Base-by-base conservation (phyloP, 1,140 invertebrate species). In the Halotydeus destructor region DNA sequence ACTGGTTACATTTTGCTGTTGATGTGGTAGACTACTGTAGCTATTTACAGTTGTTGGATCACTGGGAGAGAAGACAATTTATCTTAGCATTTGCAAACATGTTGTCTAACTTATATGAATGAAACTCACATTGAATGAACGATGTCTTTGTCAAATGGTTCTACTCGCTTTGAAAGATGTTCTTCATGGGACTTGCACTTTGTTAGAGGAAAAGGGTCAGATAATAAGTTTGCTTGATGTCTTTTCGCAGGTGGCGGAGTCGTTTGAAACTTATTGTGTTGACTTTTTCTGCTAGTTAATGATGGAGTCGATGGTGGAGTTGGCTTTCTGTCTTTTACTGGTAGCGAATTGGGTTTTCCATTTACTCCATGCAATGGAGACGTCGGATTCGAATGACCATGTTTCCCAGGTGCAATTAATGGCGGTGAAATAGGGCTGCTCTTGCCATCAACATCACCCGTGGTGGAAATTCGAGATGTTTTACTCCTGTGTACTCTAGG, bases 121-220 rank as follows among this genome's bases (percentile, higher is more conserved):
- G 8, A 30, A 22, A 45, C 48, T 46, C 48, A 54, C 49, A 51
- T 53, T 38, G 51, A 46, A 38, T 50, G 44, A 42, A 55, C 51
- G 44, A 52, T 53, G 42, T 66, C 54, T 64, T 14, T 16, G 8
- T 9, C 21, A 35, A 66, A 39, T 66, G 58, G 59, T 66, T 67
- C 63, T 67, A 60, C 54, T 24, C 58, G 53, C 47, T 63, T 74
- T 23, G 71, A 75, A 19, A 88, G 65, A 57, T 88, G 82, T 8
- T 79, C 84, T 62, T 89, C 83, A 59, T 88, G 81, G 24, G 83
- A 88, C 54, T 81, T 80, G 41, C 82, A 88, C 61, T 85, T 86
- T 23, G 75, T 81, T 40, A 88, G 63, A 14, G 78, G 71, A 56
- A 68, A 69, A 22, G 61, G 57, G 49, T 72, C 68, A 39, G 67